These are phyloP conservation scores for Xestia c-nigrum DNA, from an alignment of 2,888 invertebrate genomes.

Conservation along the genomic window DNA sequence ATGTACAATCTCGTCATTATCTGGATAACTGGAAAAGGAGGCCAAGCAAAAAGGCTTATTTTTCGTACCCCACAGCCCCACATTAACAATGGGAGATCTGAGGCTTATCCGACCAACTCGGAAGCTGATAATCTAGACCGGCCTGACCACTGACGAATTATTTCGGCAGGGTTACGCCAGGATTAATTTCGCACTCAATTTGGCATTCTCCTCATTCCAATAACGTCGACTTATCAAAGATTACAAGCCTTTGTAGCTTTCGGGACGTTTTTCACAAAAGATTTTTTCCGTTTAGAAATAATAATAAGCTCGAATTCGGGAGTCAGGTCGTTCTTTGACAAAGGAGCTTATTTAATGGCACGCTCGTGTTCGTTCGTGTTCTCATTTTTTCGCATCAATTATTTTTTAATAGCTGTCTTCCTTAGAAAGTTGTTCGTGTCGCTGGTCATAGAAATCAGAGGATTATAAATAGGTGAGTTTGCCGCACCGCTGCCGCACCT, in stretches of 20 bases:
- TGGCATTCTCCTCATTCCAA: conserved; percentile 65
- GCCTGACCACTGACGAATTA: conserved; percentile 67
- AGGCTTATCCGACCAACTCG: conserved; percentile 63
- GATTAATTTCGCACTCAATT: conserved; percentile 67
- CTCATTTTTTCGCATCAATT: conserved; percentile 56
- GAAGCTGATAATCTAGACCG: conserved; percentile 57
- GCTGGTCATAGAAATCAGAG: conserved; percentile 48
- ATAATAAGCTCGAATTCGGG: conserved; percentile 58
- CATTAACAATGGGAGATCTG: conserved; percentile 67
- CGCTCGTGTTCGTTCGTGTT: conserved; percentile 49
- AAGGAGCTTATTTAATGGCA: conserved; percentile 59
- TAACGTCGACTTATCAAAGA: conserved; percentile 60
- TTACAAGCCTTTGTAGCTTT: conserved; percentile 50
- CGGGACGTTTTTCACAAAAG: conserved; percentile 51
- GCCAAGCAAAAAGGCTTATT: conserved; percentile 49
- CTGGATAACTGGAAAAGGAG: conserved; percentile 34
- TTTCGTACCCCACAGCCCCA: conserved; percentile 60
- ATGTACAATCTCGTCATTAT: conserved; percentile 53
- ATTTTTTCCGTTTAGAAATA: conserved; percentile 51
- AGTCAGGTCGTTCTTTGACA: conserved; percentile 62
- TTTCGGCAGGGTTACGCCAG: conserved; percentile 63
- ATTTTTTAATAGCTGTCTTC: conserved; percentile 58
- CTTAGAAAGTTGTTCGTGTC: conserved; percentile 48
- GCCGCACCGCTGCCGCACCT: conserved; percentile 66
- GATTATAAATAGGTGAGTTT: conserved; percentile 58